A percentile compares a stretch with the other conserved stretches of the same genome.
These are phyloP conservation scores for Danionella dracula DNA, from an alignment of 2,797 vertebrate species.

Conservation along the genomic window DNA sequence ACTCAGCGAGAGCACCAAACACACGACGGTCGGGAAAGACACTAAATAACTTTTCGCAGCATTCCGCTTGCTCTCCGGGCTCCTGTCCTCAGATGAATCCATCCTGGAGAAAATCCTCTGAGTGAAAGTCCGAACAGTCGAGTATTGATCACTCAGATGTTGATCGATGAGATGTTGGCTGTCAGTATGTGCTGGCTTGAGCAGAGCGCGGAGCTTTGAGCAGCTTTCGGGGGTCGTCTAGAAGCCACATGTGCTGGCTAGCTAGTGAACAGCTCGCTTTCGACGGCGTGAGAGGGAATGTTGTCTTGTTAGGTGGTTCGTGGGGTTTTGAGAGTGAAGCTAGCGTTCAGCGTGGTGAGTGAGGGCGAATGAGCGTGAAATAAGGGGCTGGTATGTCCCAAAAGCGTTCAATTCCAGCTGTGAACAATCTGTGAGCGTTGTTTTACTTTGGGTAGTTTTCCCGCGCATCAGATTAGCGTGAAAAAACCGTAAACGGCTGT, in stretches of 20 bases:
- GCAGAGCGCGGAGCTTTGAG: constrained; percentile 1
- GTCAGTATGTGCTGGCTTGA: constrained; percentile 20
- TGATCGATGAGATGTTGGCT: constrained; percentile 22
- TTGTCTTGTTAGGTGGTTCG: not conserved
- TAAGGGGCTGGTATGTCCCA: constrained; percentile 40
- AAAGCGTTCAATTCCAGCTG: constrained; percentile 47
- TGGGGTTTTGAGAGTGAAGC: not conserved
- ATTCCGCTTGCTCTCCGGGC: constrained; percentile 57
- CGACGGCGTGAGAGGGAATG: not conserved
- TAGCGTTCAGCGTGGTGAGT: constrained; percentile 12
- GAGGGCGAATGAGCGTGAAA: constrained; percentile 45
- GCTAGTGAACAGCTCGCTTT: not conserved
- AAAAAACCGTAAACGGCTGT: too few relatives aligned
- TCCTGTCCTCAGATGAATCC: constrained; percentile 54
- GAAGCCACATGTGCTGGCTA: not conserved
- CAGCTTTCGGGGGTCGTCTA: constrained; percentile 2
- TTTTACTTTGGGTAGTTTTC: constrained; percentile 39
- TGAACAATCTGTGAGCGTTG: constrained; percentile 42
- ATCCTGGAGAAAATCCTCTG: constrained; percentile 46
- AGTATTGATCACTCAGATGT: not conserved
- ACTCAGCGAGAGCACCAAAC: constrained; percentile 76
- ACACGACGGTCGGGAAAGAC: constrained; percentile 54
- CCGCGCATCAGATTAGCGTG: not conserved
- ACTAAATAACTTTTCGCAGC: constrained; percentile 33
- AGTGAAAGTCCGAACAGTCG: constrained; percentile 11